Base-by-base conservation (phyloP, 2,797 vertebrate species). In the Cynodonichthys magdalenae region DNA sequence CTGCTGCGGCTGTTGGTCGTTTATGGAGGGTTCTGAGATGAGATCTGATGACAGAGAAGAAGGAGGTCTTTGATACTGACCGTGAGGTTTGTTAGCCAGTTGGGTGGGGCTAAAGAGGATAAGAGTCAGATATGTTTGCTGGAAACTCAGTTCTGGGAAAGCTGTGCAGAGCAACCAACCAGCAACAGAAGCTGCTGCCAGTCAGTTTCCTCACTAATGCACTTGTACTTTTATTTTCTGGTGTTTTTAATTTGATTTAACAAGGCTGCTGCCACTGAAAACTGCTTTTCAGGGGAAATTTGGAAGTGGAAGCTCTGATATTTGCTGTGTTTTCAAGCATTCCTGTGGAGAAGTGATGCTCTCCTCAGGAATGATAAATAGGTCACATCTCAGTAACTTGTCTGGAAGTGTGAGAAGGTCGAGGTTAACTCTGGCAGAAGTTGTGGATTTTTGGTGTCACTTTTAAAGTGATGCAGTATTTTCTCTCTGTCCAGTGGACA, bases 11-110 rank as follows among this genome's bases (percentile, higher is more conserved):
- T 66, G 36, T 64, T 66, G 56, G 81, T 74, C 66, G 82, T 63
- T 84, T 80, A 81, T 76, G 63, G 75, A 70, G 66, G 68, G 65
- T 71, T 83, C 78, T 59, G 34, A 74, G 67, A 81, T 84, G 72
- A 89, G 87, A 87, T 85, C 77, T 75, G 85, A 88, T 79, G 80
- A 82, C 54, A 0, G 82, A 81, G 82, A 90, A 89, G 76, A 90
- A 90, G 81, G 90, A 68, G 75, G 72, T 74, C 81, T 89, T 92
- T 90, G 89, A 90, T 85, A 77, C 81, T 80, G 76, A 75, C 77
- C 69, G 5, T 61, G 62, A 79, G 66, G 81, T 68, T 57, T 65
- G 59, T 72, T 53, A 64, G 81, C 72, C 66, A 63, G 76, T 66
- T 69, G 74, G 77, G 81, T 66, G 77, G 80, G 80, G 82, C 79